Base-by-base conservation (phyloP, 2,113 vertebrate genomes). In the Echinops telfairi region DNA sequence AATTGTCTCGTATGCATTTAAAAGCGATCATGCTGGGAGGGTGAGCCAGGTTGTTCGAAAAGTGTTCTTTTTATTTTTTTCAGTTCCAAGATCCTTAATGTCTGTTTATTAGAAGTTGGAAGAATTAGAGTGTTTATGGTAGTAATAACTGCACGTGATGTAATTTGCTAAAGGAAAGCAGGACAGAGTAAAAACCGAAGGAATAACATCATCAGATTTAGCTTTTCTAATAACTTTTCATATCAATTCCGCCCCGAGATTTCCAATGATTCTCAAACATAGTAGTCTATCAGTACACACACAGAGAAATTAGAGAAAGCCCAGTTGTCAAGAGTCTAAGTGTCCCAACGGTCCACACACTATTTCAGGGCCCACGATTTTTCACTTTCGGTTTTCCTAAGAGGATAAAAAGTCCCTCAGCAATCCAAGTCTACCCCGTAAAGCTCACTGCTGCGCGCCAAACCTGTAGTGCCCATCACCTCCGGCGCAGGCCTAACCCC, bases 381-480 rank as follows among this genome's bases (percentile, higher is more conserved):
- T 66, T 33, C 87, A 88, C 96, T 97, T 96, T 92, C 90, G n/a
- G 14, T 89, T 97, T 95, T 92, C 81, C 75, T 43, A 19, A 64
- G 64, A n/a, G 36, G 64, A 79, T 36, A 14, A 90, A 40, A 40
- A 66, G 96, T 97, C 97, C 98, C 96, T 98, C 97, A 97, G 97
- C 97, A 92, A 38, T 25, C 40, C 76, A 40, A 3, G 60, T 19
- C 8, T 12, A 38, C 60, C 86, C 89, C 88, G n/a, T 53, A 31
- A 73, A 58, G 3, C 33, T 15, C 2, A 27, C 36, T 0, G 58
- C 53, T 7, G 40, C 17, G 76, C 19, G 40, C 70, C 64, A 17
- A 22, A 16, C 62, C 60, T 8, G 31, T 1, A 9, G 87, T 22
- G 89, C 1, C 38, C 1, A 11, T n/a, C 82, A 1, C 58, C 36